phyloP scores from a whole-genome alignment of 2,888 invertebrate species.

The Conistra vaccinii region DNA sequence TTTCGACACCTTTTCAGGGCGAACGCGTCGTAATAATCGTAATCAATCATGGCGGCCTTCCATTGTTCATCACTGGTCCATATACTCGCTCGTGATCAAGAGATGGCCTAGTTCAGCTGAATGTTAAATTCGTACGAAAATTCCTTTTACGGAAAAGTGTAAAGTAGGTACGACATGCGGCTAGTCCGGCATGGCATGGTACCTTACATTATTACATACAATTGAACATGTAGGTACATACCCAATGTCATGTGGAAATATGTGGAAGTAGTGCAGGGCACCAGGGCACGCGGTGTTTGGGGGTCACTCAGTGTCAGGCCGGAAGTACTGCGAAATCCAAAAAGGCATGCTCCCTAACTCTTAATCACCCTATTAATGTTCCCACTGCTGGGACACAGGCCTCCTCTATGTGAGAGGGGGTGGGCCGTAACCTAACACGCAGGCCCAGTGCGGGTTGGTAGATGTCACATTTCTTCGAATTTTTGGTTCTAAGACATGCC shows the following conservation, averaged over 20 bases:
- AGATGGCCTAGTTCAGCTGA: not conserved
- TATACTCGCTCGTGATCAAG: not conserved
- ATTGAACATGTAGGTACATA: not conserved
- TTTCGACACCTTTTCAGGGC: not conserved
- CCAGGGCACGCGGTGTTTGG: too few species aligned
- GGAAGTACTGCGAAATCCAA: too few species aligned
- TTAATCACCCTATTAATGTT: too few species aligned
- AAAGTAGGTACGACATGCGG: not conserved
- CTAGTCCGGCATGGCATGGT: not conserved
- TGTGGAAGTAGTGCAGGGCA: not conserved
- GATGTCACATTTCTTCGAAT: too few species aligned
- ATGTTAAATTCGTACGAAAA: not conserved
- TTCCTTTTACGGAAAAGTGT: not conserved
- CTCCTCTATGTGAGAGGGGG: too few species aligned
- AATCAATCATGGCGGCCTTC: constrained; percentile 27
- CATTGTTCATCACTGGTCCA: constrained; percentile 10
- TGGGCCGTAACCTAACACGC: too few species aligned
- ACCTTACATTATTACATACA: too few species aligned
- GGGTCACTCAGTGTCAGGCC: too few species aligned
- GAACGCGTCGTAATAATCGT: not conserved
- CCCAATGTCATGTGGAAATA: not conserved
- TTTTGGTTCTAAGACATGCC: too few species aligned
- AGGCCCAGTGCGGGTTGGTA: too few species aligned
- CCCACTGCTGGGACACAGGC: too few species aligned
- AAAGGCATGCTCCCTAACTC: too few species aligned